Evolutionary conservation across 1,140 invertebrate genomes (phyloP).

Genomic region (Pseudomyrmex flavicornis): DNA sequence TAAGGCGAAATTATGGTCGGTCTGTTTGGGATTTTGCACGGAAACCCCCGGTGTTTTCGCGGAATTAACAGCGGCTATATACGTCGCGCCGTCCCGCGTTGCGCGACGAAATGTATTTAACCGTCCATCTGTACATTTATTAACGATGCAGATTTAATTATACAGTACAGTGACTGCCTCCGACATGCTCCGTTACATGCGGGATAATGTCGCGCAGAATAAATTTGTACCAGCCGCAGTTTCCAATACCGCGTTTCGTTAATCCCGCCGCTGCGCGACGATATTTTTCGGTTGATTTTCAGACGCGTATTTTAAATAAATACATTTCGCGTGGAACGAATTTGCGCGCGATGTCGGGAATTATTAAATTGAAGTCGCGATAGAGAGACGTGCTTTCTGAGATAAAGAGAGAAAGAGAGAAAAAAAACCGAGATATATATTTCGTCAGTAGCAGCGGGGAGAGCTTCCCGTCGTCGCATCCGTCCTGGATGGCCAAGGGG

Average conservation of each 20-base stretch:
- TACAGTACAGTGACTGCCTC: constrained; percentile 50
- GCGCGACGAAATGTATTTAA: constrained; percentile 20
- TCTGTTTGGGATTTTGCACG: background rate
- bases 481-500: constrained; percentile 64
- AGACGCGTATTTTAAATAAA: constrained; percentile 26
- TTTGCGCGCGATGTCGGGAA: constrained; percentile 12
- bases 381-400: background rate
- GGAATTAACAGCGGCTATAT: constrained; percentile 27
- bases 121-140: constrained; percentile 54
- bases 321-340: background rate
- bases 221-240: constrained; percentile 20
- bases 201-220: constrained; percentile 43
- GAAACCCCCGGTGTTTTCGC: background rate
- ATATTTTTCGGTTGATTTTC: constrained; percentile 47
- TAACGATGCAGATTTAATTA: constrained; percentile 61
- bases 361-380: constrained; percentile 38
- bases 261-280: constrained; percentile 25
- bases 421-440: constrained; percentile 25
- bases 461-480: constrained; percentile 39
- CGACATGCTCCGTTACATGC: constrained; percentile 55
- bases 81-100: background rate
- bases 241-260: constrained; percentile 34
- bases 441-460: constrained; percentile 24
- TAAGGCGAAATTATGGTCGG: constrained; percentile 41
- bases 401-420: constrained; percentile 8